These are phyloP conservation scores for Leistus spinibarbis DNA, from an alignment of 2,888 invertebrate genomes.

Conservation along the genomic window DNA sequence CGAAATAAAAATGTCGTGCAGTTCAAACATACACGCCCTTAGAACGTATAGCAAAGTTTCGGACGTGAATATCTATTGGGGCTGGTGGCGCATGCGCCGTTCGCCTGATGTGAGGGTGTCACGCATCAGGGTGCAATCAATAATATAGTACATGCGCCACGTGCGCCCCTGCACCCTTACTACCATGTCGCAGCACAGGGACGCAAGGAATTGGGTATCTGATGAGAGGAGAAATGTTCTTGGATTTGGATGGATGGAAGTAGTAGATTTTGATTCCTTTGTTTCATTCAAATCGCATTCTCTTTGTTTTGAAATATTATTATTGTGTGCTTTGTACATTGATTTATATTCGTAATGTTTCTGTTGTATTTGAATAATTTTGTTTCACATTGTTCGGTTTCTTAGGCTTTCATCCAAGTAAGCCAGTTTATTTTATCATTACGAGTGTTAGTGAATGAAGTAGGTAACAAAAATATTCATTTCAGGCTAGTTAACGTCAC, in stretches of 20 bases:
- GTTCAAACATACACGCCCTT: conserved; percentile 6
- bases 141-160: neutral
- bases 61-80: conserved; percentile 7
- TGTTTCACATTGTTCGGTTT: neutral
- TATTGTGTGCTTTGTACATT: neutral
- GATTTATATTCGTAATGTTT: neutral
- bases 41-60: neutral
- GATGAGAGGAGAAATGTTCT: neutral
- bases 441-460: too few relatives aligned
- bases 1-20: conserved; percentile 12
- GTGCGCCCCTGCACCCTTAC: neutral
- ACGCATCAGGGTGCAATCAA: conserved; percentile 9
- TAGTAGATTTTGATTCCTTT: neutral
- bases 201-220: neutral
- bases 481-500: too few relatives aligned
- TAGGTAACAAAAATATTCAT: too few relatives aligned
- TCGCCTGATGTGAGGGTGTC: neutral
- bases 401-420: too few relatives aligned
- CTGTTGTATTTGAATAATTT: neutral
- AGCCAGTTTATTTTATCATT: too few relatives aligned
- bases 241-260: neutral
- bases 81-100: neutral
- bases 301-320: neutral
- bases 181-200: neutral
- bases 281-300: neutral